Evolutionary conservation across 2,888 invertebrate species (phyloP), one percentile per base, ranked within the genome.

Genomic region (Ectropis crepuscularia): DNA sequence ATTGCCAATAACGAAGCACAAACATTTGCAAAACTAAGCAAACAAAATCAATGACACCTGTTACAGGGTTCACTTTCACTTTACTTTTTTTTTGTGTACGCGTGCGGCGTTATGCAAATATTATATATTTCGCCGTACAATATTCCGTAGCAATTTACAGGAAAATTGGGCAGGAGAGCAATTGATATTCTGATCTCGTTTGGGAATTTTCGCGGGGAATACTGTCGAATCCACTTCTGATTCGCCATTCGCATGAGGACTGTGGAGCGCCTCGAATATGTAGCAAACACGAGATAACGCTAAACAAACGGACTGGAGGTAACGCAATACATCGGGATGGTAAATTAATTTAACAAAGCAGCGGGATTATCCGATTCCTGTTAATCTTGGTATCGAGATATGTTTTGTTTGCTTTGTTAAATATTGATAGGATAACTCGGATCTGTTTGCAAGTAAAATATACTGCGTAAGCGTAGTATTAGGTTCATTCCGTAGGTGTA

Each of bases 151-250:
- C 89, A 86, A 88, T 90, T 88, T 88, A 78, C 83, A 83, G 83
- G 88, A 83, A 89, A 89, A 88, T 90, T 89, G 88, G 85, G 81
- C 85, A 82, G 85, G 82, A 82, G 80, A 83, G 81, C 87, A 83
- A 89, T 90, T 90, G 89, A 88, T 90, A 90, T 90, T 89, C 89
- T 76, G 83, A 83, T 86, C 87, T 82, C 87, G 89, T 88, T 84
- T 81, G 81, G 80, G 83, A 86, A 86, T 88, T 88, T 89, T 87
- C 84, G 81, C 76, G 75, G 83, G 82, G 79, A 82, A 82, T 82
- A 81, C 60, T 80, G 78, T 79, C 74, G 79, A 81, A 84, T 85
- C 79, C 80, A 82, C 81, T 83, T 79, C 79, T 83, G 85, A 86
- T 83, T 84, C 81, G 77, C 84, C 83, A 85, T 83, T 84, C 82